A percentile compares a stretch with the other conserved stretches of the same genome.
Evolutionary conservation across 2,888 invertebrate species (phyloP).

Genomic region (Didymodactylos carnosus): DNA sequence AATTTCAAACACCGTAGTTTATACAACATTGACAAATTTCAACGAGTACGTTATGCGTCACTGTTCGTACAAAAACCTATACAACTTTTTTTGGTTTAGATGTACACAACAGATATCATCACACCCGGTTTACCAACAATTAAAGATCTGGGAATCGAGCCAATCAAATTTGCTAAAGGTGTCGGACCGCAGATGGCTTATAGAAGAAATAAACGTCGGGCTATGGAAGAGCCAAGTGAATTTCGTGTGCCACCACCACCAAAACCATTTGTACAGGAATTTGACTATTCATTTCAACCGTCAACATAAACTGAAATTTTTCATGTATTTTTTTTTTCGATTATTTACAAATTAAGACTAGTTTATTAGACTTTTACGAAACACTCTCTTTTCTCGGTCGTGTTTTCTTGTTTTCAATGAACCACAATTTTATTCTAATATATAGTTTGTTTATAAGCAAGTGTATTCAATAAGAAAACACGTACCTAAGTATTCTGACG

Average conservation of each 20-base stretch:
- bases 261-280: constrained; percentile 11
- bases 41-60: not conserved
- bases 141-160: constrained; percentile 7
- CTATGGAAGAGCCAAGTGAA: constrained; percentile 10
- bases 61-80: not conserved
- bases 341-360: too few species aligned
- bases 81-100: not conserved
- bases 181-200: not conserved
- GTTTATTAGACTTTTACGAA: too few species aligned
- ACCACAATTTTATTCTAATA: too few species aligned
- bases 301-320: too few species aligned
- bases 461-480: too few species aligned
- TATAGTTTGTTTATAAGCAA: too few species aligned
- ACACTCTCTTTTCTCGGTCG: too few species aligned
- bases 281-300: constrained; percentile 8
- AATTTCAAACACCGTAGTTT: not conserved
- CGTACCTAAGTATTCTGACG: too few species aligned
- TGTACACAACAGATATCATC: constrained; percentile 1
- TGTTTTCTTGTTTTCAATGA: too few species aligned
- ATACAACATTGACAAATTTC: constrained; percentile 6
- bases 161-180: constrained; percentile 3
- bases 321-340: too few species aligned
- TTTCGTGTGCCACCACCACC: constrained; percentile 11
- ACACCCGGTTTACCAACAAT: constrained; percentile 8
- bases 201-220: not conserved